Evolutionary conservation across 1,140 invertebrate genomes (phyloP), one percentile per base, ranked within the genome.

Genomic region (Radopholus similis): DNA sequence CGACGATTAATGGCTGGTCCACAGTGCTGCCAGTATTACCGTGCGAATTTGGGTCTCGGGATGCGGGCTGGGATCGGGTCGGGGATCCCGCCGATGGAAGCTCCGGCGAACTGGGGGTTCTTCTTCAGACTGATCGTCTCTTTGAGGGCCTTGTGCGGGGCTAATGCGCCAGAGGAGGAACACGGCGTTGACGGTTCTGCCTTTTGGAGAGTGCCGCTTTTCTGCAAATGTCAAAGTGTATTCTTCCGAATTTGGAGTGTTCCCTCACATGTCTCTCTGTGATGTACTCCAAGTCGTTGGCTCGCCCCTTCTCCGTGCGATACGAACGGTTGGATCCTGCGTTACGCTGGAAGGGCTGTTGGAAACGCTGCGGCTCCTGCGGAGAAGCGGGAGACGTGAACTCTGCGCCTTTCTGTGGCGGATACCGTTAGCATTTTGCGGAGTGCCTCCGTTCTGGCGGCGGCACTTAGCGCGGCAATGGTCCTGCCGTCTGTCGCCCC

Each of bases 51-150:
- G 26, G 74, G 74, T 26, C 74, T 23, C 9, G 74, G 74, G 70
- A 76, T 76, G 30, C 57, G 18, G 1, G 74, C 74, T 15, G 72
- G 59, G 8, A 76, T 44, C 6, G 73, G 73, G 9, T 76, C 70
- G 3, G 74, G 74, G 13, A 75, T 30, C 11, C 58, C 26, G 9
- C 64, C 69, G 34, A 28, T n/a, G 37, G 56, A 64, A 38, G 63
- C 28, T n/a, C n/a, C 18, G 58, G 58, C 2, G 38, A n/a, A n/a
- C 30, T 18, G 5, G 21, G 44, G 26, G 40, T 21, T 53, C 44
- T 76, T 76, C 54, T 76, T 76, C 32, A 76, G 38, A 13, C 53
- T 34, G 2, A 76, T 74, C 44, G 72, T 69, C 37, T 77, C 75
- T 37, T 64, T 77, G 21, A 76, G 44, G 11, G 74, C 67, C 35